Conservation (phyloP, 2,113 vertebrate genomes). For the Haemorhous mexicanus region DNA sequence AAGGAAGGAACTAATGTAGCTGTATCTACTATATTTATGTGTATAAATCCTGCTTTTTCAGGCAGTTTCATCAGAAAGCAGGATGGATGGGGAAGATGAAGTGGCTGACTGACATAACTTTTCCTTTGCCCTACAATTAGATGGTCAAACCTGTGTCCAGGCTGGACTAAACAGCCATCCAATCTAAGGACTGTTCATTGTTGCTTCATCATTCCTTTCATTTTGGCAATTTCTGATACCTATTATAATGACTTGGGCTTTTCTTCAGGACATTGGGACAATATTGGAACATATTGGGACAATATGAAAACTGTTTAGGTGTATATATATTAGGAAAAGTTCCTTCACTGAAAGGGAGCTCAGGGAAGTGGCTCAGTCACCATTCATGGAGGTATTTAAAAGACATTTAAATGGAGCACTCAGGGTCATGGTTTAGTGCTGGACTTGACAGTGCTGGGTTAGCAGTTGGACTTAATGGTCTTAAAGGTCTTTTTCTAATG, state of each 20-base stretch:
- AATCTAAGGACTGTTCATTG: background rate
- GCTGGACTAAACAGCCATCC: background rate
- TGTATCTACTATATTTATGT: background rate
- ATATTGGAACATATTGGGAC: background rate
- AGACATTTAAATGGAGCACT: rapidly evolving
- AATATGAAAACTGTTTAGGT: background rate
- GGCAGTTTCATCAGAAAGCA: background rate
- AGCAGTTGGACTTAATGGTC: background rate
- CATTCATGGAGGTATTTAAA: background rate
- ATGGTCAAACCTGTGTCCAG: background rate
- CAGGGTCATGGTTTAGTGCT: background rate
- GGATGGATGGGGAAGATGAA: background rate
- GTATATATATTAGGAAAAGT: background rate
- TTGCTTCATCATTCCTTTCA: background rate
- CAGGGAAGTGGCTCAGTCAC: background rate
- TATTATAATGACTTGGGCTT: background rate
- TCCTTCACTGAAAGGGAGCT: background rate
- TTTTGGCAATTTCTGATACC: background rate
- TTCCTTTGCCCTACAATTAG: background rate
- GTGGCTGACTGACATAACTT: background rate
- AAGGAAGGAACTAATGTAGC: background rate
- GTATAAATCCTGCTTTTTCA: background rate
- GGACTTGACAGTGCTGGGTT: background rate
- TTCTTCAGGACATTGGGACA: background rate
- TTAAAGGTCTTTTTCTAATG: background rate